These are phyloP conservation scores for Zele albiditarsus DNA, from an alignment of 2,888 invertebrate species.

Conservation along the genomic window DNA sequence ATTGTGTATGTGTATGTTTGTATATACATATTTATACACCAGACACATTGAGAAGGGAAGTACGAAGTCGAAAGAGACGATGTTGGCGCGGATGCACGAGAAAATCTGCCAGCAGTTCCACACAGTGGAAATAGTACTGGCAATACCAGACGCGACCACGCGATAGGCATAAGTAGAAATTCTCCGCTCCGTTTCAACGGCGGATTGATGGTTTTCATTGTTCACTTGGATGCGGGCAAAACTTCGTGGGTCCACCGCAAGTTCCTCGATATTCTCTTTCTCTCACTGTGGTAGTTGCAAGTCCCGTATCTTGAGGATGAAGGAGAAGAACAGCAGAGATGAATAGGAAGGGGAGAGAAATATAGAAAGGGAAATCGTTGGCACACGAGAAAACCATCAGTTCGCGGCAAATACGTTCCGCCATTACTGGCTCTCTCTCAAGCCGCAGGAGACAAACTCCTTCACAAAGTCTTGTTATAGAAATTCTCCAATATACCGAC, in stretches of 20 bases:
- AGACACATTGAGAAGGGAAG: neutral
- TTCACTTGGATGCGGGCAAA: conserved; percentile 57
- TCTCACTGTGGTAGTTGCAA: conserved; percentile 23
- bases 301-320: conserved; percentile 8
- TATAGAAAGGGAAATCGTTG: conserved; percentile 34
- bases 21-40: neutral
- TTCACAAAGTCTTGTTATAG: conserved; percentile 33
- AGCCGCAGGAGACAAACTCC: neutral
- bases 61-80: neutral
- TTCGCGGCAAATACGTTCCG: conserved; percentile 32
- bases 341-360: conserved; percentile 12
- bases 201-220: conserved; percentile 66
- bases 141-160: conserved; percentile 10
- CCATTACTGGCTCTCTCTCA: conserved; percentile 25
- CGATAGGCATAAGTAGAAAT: conserved; percentile 45
- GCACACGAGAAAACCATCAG: conserved; percentile 14
- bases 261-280: conserved; percentile 25
- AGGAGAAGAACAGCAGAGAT: conserved; percentile 10
- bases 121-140: conserved; percentile 13
- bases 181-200: conserved; percentile 54
- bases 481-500: conserved; percentile 8
- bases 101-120: neutral
- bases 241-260: conserved; percentile 52
- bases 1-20: neutral
- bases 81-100: neutral